These are phyloP conservation scores for Pitangus sulphuratus DNA, from an alignment of 2,797 vertebrate genomes.

Conservation along the genomic window DNA sequence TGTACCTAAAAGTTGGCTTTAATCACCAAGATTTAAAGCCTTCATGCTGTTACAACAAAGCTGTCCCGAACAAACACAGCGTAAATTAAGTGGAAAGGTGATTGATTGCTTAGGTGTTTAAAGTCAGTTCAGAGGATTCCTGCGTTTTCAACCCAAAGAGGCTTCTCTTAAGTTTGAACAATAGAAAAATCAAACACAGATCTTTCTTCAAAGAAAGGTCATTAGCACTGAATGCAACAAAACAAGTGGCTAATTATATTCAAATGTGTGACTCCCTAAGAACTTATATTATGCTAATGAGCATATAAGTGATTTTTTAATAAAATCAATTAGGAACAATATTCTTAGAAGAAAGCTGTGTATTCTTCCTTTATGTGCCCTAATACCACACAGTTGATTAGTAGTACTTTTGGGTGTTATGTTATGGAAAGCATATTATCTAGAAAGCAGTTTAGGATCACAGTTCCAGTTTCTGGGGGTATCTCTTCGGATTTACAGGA, in stretches of 20 bases:
- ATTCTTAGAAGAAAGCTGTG: not conserved
- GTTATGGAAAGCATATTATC: not conserved
- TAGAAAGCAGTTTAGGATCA: not conserved
- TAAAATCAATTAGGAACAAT: not conserved
- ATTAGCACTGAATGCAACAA: not conserved
- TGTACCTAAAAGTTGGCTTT: slow-evolving; percentile 9
- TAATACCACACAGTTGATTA: not conserved
- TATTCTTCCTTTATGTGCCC: not conserved
- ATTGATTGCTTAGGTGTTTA: slow-evolving; percentile 7
- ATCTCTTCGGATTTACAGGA: not conserved
- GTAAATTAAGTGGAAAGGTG: slow-evolving; percentile 16
- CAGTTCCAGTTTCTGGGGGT: not conserved
- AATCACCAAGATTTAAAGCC: slow-evolving; percentile 1
- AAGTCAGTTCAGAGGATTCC: not conserved
- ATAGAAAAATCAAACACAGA: not conserved
- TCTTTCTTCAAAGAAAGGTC: slow-evolving; percentile 2
- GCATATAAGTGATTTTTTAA: not conserved
- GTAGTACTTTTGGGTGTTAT: not conserved
- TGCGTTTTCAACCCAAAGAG: not conserved
- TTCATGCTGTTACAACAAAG: not conserved
- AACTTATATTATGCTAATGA: not conserved
- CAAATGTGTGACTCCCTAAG: not conserved
- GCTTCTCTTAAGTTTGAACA: slow-evolving; percentile 13
- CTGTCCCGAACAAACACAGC: not conserved
- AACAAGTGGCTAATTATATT: slow-evolving; percentile 28